Evolutionary conservation across 1,140 invertebrate genomes (phyloP), one percentile per base, ranked within the genome.

Genomic region (Sesamia nonagrioides): DNA sequence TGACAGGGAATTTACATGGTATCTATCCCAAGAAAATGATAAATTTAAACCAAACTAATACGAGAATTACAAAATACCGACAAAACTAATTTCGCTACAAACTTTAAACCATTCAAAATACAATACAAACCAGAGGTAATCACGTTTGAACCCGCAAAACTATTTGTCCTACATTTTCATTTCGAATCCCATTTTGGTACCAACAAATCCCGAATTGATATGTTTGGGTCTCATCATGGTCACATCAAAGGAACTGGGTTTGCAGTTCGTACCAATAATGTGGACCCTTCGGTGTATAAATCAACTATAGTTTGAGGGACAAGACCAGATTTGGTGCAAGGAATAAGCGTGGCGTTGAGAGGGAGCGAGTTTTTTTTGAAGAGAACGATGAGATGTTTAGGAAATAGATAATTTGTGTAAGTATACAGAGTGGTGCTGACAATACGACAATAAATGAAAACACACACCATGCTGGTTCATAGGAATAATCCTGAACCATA

Each of bases 261-360:
- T 91, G 83, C 88, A 86, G 89, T 89, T 76, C 77, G 82, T 87
- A 89, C 88, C 88, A 89, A 92, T 93, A 89, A 84, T 80, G 84
- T 58, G 75, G 78, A 86, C 84, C 88, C 88, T 84, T 71, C 69
- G 68, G 75, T 89, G 84, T 91, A 91, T 91, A 93, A 91, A 92
- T 93, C 89, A 91, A 91, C 68, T 89, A 84, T 87, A 83, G 50
- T 68, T 72, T 77, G 82, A 77, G 77, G 69, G 78, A 81, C 71
- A 60, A 48, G 78, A 21, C 8, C 8, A 15, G 1, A 11, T 37
- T 48, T 35, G 50, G 71, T 35, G 1, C 13, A 13, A 58, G 17
- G 35, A 58, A 13, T 58, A 50, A n/a, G 42, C 11, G 61, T 7
- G 63, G 77, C 63, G 78, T 8, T 5, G 3, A 50, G 37, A 40